These are phyloP conservation scores for Caenorhabditis sp. DNA, from an alignment of 2,888 invertebrate species.

Conservation along the genomic window DNA sequence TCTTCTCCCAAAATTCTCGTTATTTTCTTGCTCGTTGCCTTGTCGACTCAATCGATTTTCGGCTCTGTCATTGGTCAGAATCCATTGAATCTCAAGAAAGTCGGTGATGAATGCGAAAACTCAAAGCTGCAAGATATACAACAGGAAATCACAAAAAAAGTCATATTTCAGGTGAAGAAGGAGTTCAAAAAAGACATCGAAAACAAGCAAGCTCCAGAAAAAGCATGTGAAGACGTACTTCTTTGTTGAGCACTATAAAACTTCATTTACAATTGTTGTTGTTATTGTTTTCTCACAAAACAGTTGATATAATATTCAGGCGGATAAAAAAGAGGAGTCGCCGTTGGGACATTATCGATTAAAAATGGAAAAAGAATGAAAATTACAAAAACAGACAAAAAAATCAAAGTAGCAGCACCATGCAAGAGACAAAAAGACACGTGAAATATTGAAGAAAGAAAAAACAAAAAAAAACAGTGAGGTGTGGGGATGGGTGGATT, in stretches of 20 bases:
- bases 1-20: background rate
- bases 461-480: background rate
- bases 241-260: conserved; percentile 19
- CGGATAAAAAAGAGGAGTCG: too few relatives aligned
- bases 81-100: conserved; percentile 32
- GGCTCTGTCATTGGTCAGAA: background rate
- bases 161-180: conserved; percentile 27
- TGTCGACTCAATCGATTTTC: background rate
- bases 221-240: conserved; percentile 38
- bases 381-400: background rate
- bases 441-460: background rate
- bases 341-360: too few relatives aligned
- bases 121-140: conserved; percentile 14
- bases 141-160: too few relatives aligned
- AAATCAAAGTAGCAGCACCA: background rate
- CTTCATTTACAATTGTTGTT: background rate
- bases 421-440: background rate
- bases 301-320: background rate
- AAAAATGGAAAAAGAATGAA: background rate
- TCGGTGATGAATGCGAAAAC: background rate
- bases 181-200: conserved; percentile 44
- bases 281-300: background rate
- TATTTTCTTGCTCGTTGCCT: background rate
- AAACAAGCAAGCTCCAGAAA: conserved; percentile 29
- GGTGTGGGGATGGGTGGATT: too few relatives aligned